phyloP scores from a whole-genome alignment of 2,888 invertebrate species.

The Leucophora obtusa region DNA sequence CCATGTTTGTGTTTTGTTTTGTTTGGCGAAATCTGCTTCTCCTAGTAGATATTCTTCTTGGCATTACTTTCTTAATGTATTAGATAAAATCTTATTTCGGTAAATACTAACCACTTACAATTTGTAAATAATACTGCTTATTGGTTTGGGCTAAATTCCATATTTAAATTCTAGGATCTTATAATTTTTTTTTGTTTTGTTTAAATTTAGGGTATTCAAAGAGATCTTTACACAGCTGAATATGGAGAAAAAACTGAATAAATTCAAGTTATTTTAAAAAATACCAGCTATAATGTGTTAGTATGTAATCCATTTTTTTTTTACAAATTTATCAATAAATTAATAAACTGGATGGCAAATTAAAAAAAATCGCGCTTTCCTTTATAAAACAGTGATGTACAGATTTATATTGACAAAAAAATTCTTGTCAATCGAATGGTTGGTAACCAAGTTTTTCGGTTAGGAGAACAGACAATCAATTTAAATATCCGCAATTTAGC shows the following conservation, averaged over 20 bases:
- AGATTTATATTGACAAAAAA: too few relatives aligned
- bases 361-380: background rate
- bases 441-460: too few relatives aligned
- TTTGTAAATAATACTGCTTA: background rate
- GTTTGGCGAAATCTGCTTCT: too few relatives aligned
- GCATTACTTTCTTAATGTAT: too few relatives aligned
- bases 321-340: background rate
- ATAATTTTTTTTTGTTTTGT: slow-evolving; percentile 34
- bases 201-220: slow-evolving; percentile 60
- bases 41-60: too few relatives aligned
- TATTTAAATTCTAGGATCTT: background rate
- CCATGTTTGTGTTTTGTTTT: too few relatives aligned
- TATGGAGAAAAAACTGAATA: slow-evolving; percentile 48
- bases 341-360: background rate
- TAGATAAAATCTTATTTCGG: too few relatives aligned
- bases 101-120: too few relatives aligned
- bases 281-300: slow-evolving; percentile 6
- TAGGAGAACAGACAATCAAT: too few relatives aligned
- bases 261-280: slow-evolving; percentile 24
- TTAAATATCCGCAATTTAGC: too few relatives aligned
- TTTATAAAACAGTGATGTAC: too few relatives aligned
- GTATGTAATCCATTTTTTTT: slow-evolving; percentile 21
- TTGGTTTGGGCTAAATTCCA: background rate
- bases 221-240: slow-evolving; percentile 53
- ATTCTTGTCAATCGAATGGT: too few relatives aligned